Evolutionary conservation across 2,888 invertebrate species (phyloP), one percentile per base, ranked within the genome.

Genomic region (Psylliodes chrysocephalus): DNA sequence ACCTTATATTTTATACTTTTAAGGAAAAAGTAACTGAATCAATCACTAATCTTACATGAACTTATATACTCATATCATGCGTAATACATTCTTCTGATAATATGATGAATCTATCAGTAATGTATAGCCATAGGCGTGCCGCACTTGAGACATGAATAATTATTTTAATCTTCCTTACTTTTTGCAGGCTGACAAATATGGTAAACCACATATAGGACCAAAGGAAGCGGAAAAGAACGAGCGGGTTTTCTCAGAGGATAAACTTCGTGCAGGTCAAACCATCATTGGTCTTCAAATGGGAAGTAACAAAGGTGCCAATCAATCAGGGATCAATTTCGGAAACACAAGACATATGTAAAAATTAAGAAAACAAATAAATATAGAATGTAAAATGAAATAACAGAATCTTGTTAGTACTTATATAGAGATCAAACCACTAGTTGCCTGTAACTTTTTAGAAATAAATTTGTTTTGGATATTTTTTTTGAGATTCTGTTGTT

Each of bases 281-380:
- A 93, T 98, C 65, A 98, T 97, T 81, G 93, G 94, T 56, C 88
- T 97, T 61, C 98, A 98, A 82, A 96, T 96, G 83, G 98, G 98
- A 64, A 94, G 95, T 78, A 98, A 98, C 87, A 98, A 98, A 84
- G 98, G 98, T 22, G 98, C 98, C 75, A 96, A 87, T 80, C 97
- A 97, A 83, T 93, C 95, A 71, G 98, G 98, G 62, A 94, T 97
- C 82, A 98, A 94, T 83, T 95, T 98, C 78, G 98, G 98, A 74
- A 96, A 96, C 85, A 96, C 96, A 77, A 89, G 97, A 83, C 97
- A 98, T 85, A 96, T 96, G 95, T 96, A 92, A 90, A n/a, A 74
- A 28, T 55, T 12, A n/a, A 53, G 19, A 54, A 6, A 22, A 22
- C 22, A 22, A 22, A 28, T 6, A 47, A 18, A 52, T 47, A 22